Evolutionary conservation across 2,888 invertebrate genomes (phyloP).

Genomic region (Dynastes hyllus): DNA sequence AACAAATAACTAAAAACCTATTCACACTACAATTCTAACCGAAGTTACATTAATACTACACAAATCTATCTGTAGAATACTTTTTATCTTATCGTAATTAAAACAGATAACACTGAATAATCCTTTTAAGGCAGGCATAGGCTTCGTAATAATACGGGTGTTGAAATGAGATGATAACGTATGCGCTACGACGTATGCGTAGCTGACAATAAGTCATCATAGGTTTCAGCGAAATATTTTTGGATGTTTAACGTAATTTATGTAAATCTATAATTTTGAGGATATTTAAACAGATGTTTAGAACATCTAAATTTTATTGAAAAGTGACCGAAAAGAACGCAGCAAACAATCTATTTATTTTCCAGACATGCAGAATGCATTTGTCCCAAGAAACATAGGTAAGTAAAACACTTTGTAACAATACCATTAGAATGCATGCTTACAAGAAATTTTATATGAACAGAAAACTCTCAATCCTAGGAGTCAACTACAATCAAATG

Average conservation of each 20-base stretch:
- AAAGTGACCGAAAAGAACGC: too few species aligned
- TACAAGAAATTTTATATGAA: too few species aligned
- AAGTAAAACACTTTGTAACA: too few species aligned
- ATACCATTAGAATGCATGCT: too few species aligned
- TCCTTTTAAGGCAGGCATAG: neutral
- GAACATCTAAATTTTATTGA: too few species aligned
- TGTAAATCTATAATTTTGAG: too few species aligned
- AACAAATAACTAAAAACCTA: neutral
- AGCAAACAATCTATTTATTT: too few species aligned
- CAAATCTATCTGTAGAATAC: neutral
- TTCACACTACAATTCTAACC: neutral
- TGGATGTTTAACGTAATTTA: neutral
- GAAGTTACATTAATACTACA: neutral
- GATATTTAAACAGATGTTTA: too few species aligned
- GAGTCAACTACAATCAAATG: too few species aligned
- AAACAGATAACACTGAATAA: conserved; percentile 21
- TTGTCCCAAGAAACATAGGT: too few species aligned
- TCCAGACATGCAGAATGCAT: too few species aligned
- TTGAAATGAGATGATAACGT: neutral
- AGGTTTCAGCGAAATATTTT: neutral
- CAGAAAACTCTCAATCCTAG: too few species aligned
- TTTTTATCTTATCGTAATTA: conserved; percentile 24
- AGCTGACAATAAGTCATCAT: neutral
- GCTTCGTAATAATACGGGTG: conserved; percentile 9
- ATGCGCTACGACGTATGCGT: neutral